Evolutionary conservation across 2,797 vertebrate species (phyloP).

Genomic region (Huso huso): DNA sequence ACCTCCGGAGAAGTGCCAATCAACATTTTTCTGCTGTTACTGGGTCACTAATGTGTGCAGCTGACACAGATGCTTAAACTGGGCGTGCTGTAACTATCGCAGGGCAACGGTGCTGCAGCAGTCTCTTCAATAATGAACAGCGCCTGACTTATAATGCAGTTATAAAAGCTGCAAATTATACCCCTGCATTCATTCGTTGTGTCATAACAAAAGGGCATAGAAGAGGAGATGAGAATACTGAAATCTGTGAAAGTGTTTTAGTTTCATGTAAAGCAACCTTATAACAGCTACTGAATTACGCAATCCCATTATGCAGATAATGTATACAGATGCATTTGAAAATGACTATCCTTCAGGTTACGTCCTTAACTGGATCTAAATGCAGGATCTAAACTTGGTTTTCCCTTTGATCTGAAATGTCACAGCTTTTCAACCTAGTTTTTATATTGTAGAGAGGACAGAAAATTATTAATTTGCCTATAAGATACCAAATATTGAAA

Average conservation of each 20-base stretch:
- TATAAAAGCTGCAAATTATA: slow-evolving; percentile 2
- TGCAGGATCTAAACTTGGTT: slow-evolving; percentile 12
- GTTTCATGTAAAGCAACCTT: no score
- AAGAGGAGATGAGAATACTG: background rate
- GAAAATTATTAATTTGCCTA: slow-evolving; percentile 22
- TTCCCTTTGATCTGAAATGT: slow-evolving; percentile 70
- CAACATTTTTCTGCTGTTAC: slow-evolving; percentile 1
- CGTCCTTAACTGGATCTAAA: no score
- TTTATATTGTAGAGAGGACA: slow-evolving; percentile 27
- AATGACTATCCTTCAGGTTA: no score
- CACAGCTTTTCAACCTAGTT: slow-evolving; percentile 50
- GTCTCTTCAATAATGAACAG: background rate
- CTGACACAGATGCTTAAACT: slow-evolving; percentile 1
- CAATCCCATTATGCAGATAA: no score
- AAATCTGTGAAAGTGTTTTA: no score
- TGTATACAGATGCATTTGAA: no score
- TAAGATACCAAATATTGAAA: slow-evolving; percentile 33
- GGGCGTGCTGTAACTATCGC: background rate
- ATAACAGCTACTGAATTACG: no score
- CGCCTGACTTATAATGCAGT: background rate
- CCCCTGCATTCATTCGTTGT: slow-evolving; percentile 1
- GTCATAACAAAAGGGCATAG: background rate
- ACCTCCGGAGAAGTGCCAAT: slow-evolving; percentile 10
- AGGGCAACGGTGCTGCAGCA: background rate
- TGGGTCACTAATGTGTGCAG: background rate